These are phyloP conservation scores for Subacronicta megacephala DNA, from an alignment of 2,888 invertebrate genomes.

Conservation along the genomic window DNA sequence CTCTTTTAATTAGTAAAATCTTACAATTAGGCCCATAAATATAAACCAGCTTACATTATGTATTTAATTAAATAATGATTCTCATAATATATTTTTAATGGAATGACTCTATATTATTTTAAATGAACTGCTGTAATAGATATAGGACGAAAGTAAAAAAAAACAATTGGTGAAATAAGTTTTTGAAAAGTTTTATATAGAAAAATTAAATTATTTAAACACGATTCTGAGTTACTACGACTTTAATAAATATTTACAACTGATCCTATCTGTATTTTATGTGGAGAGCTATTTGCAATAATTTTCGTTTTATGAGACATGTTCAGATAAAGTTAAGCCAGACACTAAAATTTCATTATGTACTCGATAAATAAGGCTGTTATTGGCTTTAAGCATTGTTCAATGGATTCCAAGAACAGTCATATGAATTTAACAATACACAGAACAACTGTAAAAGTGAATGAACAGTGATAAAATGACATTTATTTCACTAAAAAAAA, in stretches of 20 bases:
- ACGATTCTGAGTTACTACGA: slow-evolving; percentile 1
- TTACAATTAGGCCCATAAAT: slow-evolving; percentile 58
- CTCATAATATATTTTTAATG: slow-evolving; percentile 40
- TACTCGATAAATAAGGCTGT: not conserved
- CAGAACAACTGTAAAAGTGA: not conserved
- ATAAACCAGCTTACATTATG: slow-evolving; percentile 38
- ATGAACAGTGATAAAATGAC: not conserved
- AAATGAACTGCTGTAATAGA: not conserved
- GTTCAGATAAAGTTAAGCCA: slow-evolving; percentile 18
- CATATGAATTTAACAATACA: not conserved
- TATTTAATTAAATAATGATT: slow-evolving; percentile 43
- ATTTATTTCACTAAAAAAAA: slow-evolving; percentile 25
- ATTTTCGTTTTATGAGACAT: slow-evolving; percentile 19
- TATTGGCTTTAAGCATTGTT: not conserved
- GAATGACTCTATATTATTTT: slow-evolving; percentile 56
- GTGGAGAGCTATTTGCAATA: slow-evolving; percentile 23
- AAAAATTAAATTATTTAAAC: not conserved
- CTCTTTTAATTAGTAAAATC: slow-evolving; percentile 47
- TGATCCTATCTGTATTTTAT: slow-evolving; percentile 15
- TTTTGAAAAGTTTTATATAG: not conserved
- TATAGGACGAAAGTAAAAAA: not conserved
- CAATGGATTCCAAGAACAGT: not conserved
- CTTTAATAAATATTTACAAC: slow-evolving; percentile 45
- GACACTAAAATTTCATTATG: slow-evolving; percentile 22
- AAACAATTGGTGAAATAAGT: not conserved